Conservation (phyloP, 2,113 vertebrate genomes). For the Chascanopsetta lugubris region DNA sequence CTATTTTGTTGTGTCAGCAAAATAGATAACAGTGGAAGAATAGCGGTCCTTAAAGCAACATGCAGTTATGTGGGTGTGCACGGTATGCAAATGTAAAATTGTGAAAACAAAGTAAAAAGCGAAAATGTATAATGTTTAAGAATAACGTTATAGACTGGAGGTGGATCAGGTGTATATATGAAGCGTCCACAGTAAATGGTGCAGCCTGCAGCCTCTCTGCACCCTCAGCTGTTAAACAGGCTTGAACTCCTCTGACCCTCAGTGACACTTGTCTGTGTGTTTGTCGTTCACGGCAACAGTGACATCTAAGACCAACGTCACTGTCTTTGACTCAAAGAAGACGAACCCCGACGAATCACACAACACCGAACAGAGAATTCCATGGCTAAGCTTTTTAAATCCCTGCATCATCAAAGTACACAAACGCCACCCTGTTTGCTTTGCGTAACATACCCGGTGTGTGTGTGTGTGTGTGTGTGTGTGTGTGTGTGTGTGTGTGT, state of each 20-base stretch:
- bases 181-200: slow-evolving; percentile 34
- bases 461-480: too few species aligned
- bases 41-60: slow-evolving; percentile 26
- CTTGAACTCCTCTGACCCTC: slow-evolving; percentile 66
- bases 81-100: neutral
- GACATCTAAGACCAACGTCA: slow-evolving; percentile 42
- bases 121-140: too few species aligned
- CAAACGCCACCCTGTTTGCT: slow-evolving; percentile 74
- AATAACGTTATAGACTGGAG: too few species aligned
- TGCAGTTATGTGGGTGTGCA: slow-evolving; percentile 14
- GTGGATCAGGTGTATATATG: slow-evolving; percentile 38
- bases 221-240: slow-evolving; percentile 54
- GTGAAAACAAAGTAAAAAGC: neutral
- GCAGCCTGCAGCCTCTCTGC: slow-evolving; percentile 29
- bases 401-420: slow-evolving; percentile 73
- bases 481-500: too few species aligned
- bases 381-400: slow-evolving; percentile 74
- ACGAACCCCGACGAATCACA: slow-evolving; percentile 43
- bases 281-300: slow-evolving; percentile 59
- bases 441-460: slow-evolving; percentile 52
- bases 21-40: slow-evolving; percentile 44
- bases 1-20: slow-evolving; percentile 71
- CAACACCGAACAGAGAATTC: slow-evolving; percentile 71
- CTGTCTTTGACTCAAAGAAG: slow-evolving; percentile 20
- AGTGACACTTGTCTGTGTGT: slow-evolving; percentile 60